phyloP scores from a whole-genome alignment of 2,113 vertebrate genomes.

The Crotalus viridis region DNA sequence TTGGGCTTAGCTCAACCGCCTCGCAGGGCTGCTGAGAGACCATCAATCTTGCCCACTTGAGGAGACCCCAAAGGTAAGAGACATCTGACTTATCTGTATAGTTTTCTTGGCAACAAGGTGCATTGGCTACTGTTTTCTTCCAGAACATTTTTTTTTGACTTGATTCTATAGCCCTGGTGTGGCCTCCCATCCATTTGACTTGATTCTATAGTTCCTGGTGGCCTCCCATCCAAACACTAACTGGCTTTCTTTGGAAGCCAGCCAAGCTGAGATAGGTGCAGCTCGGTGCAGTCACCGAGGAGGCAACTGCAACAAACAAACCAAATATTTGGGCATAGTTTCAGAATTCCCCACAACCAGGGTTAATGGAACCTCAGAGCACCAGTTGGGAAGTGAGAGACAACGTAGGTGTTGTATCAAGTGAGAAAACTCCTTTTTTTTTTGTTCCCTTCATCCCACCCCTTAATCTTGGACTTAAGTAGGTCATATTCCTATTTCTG shows the following conservation, averaged over 20 bases:
- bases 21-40: not conserved
- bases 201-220: not conserved
- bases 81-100: not conserved
- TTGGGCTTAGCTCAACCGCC: not conserved
- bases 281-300: not conserved
- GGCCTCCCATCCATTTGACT: not conserved
- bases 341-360: not conserved
- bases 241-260: not conserved
- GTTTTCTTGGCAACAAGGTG: not conserved
- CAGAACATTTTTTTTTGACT: not conserved
- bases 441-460: not conserved
- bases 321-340: not conserved
- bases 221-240: not conserved
- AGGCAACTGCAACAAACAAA: not conserved
- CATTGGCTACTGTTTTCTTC: not conserved
- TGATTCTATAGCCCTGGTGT: not conserved
- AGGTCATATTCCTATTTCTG: not conserved
- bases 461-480: not conserved
- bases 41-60: not conserved
- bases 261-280: not conserved
- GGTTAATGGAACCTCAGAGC: not conserved
- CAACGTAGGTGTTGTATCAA: not conserved
- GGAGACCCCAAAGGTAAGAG: not conserved
- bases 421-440: not conserved
- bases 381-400: not conserved